Evolutionary conservation across 1,140 invertebrate genomes (phyloP).

Genomic region (Mylabris phalerata): DNA sequence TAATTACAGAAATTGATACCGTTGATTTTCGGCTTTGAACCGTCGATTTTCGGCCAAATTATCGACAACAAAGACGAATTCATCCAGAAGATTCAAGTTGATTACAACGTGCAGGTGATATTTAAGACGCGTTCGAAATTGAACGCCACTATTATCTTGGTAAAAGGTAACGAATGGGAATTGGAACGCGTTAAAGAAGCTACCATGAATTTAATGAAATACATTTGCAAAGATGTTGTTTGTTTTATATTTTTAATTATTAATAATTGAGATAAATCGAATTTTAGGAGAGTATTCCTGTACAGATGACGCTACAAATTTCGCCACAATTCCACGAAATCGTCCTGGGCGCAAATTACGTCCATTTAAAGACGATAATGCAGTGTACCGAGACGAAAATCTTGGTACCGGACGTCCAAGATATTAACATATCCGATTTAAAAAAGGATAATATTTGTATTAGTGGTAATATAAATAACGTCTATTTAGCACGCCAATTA

Average conservation of each 20-base stretch:
- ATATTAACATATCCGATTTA: conserved; percentile 73
- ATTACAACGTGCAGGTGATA: conserved; percentile 83
- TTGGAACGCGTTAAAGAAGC: conserved; percentile 81
- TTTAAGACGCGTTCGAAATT: conserved; percentile 73
- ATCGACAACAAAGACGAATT: conserved; percentile 72
- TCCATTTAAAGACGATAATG: conserved; percentile 84
- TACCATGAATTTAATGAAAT: conserved; percentile 71
- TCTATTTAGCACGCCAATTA: neutral
- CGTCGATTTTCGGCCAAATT: conserved; percentile 70
- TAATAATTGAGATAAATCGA: too few relatives aligned
- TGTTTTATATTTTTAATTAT: conserved; percentile 44
- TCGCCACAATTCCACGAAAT: conserved; percentile 86
- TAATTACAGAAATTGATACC: conserved; percentile 62
- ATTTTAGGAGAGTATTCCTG: conserved; percentile 62
- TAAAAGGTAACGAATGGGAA: conserved; percentile 89
- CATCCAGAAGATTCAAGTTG: conserved; percentile 76
- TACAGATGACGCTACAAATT: conserved; percentile 90
- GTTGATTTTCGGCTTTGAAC: conserved; percentile 85
- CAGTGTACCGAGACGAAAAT: conserved; percentile 79
- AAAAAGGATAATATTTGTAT: conserved; percentile 90
- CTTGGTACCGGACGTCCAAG: conserved; percentile 75
- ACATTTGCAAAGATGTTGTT: conserved; percentile 72
- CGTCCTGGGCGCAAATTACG: conserved; percentile 75
- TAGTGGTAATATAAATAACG: conserved; percentile 53
- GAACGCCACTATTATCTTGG: conserved; percentile 73